These are phyloP conservation scores for Margaritifera margaritifera DNA, from an alignment of 2,888 invertebrate species.

Conservation along the genomic window DNA sequence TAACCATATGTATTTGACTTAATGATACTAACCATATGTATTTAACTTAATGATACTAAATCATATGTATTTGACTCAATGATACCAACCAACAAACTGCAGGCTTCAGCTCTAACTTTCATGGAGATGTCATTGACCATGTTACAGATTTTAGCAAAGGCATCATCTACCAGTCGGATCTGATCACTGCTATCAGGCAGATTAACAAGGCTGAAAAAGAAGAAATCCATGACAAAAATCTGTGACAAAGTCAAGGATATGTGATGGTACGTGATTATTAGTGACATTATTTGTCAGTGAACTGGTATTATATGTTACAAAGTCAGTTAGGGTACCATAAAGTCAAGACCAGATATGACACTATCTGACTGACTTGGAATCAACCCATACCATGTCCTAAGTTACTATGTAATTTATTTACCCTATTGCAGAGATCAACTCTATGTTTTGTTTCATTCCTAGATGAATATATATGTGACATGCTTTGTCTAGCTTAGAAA, in stretches of 20 bases:
- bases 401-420: no score
- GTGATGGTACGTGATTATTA: not conserved
- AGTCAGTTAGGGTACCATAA: not conserved
- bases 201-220: conserved; percentile 78
- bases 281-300: not conserved
- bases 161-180: conserved; percentile 93
- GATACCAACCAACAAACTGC: conserved; percentile 80
- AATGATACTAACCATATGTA: no score
- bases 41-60: no score
- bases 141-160: conserved; percentile 95
- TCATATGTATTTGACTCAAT: no score
- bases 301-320: not conserved
- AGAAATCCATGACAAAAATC: not conserved
- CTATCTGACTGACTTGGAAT: no score
- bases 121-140: conserved; percentile 94
- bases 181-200: conserved; percentile 86
- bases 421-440: no score
- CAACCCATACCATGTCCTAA: no score
- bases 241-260: not conserved
- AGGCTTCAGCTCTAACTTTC: conserved; percentile 86
- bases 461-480: no score
- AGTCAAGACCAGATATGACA: no score
- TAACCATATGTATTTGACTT: no score
- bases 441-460: no score
- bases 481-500: no score